Evolutionary conservation across 2,888 invertebrate species (phyloP), one percentile per base, ranked within the genome.

Genomic region (Ethmia dodecea): DNA sequence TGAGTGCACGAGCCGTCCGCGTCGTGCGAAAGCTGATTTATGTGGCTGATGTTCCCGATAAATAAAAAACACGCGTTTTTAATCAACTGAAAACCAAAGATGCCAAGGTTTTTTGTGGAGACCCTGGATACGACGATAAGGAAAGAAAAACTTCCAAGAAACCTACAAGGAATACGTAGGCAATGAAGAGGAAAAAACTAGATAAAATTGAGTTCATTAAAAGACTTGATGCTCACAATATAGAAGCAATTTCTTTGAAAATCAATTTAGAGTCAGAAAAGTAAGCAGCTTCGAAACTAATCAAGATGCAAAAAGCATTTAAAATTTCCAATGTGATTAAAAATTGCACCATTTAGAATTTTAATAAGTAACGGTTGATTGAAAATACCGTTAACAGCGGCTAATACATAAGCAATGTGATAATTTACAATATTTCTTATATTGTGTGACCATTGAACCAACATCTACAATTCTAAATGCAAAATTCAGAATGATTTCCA

Each of bases 11-110:
- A 60, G 49, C 55, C 44, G 59, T 57, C 56, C 60, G 61, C 49
- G 52, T 55, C 54, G 57, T 52, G 60, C 58, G 56, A 65, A 69
- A 67, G 59, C 63, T 54, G 60, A 63, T 67, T 63, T 62, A 57
- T 61, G 55, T 49, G 8, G 20, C 27, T 20, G 35, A 25, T 22
- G 33, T 27, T 12, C 16, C 40, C 26, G 28, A 39, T 35, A 39
- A 36, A 34, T 22, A 40, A 37, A 35, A 14, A 8, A 27, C 28
- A 38, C 26, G 26, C 32, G 20, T 24, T n/a, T n/a, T n/a, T n/a
- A n/a, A n/a, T n/a, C n/a, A n/a, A n/a, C n/a, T n/a, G n/a, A n/a
- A n/a, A n/a, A n/a, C n/a, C n/a, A n/a, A n/a, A n/a, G n/a, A n/a
- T n/a, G n/a, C n/a, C n/a, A n/a, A n/a, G n/a, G n/a, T n/a, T n/a